Conservation (phyloP, 2,113 vertebrate genomes). For the Chaetodon trifascialis region DNA sequence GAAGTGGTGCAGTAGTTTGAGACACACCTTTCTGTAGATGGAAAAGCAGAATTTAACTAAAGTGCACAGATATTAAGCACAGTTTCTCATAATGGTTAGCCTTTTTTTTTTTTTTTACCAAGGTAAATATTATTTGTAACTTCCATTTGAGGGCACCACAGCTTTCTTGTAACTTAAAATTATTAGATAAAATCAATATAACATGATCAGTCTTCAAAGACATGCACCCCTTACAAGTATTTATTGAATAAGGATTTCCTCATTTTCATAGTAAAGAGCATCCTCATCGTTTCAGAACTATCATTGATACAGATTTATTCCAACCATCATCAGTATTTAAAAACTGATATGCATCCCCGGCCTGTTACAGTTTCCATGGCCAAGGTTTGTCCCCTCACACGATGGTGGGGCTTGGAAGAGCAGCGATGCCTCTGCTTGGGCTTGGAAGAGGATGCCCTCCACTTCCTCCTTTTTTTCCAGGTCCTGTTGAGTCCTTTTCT, state of each 20-base stretch:
- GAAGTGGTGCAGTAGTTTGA: neutral
- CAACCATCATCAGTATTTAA: neutral
- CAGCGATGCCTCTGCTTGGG: constrained; percentile 42
- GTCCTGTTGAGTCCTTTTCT: neutral
- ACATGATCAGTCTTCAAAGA: neutral
- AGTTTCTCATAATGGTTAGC: neutral
- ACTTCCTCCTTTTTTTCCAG: constrained; percentile 26
- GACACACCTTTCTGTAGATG: neutral
- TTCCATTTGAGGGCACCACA: neutral
- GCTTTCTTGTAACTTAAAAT: neutral
- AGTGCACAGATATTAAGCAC: neutral
- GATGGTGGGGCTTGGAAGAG: constrained; percentile 67
- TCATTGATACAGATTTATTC: neutral
- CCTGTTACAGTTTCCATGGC: constrained; percentile 65
- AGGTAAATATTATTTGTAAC: neutral
- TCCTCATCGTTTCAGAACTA: neutral
- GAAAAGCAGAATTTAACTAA: neutral
- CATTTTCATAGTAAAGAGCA: neutral
- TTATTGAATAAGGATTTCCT: neutral
- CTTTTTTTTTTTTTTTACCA: too few relatives aligned
- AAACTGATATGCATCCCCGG: neutral
- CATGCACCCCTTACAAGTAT: neutral
- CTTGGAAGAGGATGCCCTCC: constrained; percentile 59
- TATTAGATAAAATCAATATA: neutral
- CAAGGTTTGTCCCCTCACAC: constrained; percentile 30